Evolutionary conservation across 2,888 invertebrate genomes (phyloP).

Genomic region (Acleris literana): DNA sequence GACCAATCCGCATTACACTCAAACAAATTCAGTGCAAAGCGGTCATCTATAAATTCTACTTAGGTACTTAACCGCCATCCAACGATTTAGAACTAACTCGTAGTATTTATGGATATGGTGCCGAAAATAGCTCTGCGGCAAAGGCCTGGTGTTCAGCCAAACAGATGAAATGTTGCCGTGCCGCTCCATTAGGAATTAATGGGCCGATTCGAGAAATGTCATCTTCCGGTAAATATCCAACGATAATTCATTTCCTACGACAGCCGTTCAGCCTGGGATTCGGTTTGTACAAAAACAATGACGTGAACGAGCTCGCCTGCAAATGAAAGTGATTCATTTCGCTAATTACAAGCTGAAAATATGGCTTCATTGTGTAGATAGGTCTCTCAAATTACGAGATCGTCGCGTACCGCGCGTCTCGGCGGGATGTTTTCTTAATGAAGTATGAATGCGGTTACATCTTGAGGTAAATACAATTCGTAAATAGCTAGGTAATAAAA

Average conservation of each 20-base stretch:
- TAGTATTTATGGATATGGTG: constrained; percentile 75
- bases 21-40: constrained; percentile 68
- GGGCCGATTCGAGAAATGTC: constrained; percentile 81
- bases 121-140: constrained; percentile 77
- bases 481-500: too few relatives aligned
- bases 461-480: not conserved
- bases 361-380: constrained; percentile 44
- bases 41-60: constrained; percentile 73
- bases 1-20: constrained; percentile 43
- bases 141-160: constrained; percentile 75
- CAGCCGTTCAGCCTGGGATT: constrained; percentile 41
- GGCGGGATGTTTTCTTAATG: constrained; percentile 6
- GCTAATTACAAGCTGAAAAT: constrained; percentile 64
- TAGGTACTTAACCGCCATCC: constrained; percentile 67
- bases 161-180: constrained; percentile 79
- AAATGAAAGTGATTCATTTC: constrained; percentile 66
- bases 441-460: constrained; percentile 10
- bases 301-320: constrained; percentile 50
- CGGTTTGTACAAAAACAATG: constrained; percentile 51
- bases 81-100: constrained; percentile 79
- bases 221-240: constrained; percentile 76
- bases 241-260: constrained; percentile 67
- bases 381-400: constrained; percentile 23
- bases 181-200: constrained; percentile 81
- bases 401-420: not conserved